These are phyloP conservation scores for Drosophila buzzatii DNA, from an alignment of 2,888 invertebrate species.

Conservation along the genomic window DNA sequence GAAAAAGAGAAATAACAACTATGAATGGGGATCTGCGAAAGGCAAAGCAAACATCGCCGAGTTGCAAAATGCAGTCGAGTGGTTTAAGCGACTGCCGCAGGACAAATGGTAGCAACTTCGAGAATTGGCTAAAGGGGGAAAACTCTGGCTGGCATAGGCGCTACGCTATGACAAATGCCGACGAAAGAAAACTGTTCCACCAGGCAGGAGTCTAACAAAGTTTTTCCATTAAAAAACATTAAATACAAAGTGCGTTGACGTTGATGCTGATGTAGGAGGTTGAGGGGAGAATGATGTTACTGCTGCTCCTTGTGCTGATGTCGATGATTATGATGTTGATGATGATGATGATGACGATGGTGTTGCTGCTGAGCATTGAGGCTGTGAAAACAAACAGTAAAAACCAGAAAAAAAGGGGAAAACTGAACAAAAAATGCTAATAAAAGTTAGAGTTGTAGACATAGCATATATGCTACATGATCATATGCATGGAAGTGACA, in stretches of 20 bases:
- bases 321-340: conserved; percentile 19
- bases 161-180: conserved; percentile 60
- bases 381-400: conserved; percentile 57
- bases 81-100: conserved; percentile 58
- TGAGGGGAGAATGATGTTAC: background rate
- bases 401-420: conserved; percentile 47
- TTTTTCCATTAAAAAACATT: conserved; percentile 72
- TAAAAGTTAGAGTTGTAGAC: conserved; percentile 22
- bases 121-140: conserved; percentile 19
- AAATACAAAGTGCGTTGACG: conserved; percentile 68
- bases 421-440: conserved; percentile 17
- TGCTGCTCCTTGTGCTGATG: conserved; percentile 2
- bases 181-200: conserved; percentile 52
- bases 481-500: background rate
- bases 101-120: conserved; percentile 45
- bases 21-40: conserved; percentile 46
- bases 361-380: too few species aligned
- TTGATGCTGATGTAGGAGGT: conserved; percentile 28
- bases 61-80: conserved; percentile 67
- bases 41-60: conserved; percentile 65
- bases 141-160: conserved; percentile 32
- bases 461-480: conserved; percentile 1
- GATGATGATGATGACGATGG: too few species aligned
- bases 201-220: conserved; percentile 58
- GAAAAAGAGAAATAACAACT: conserved; percentile 32